phyloP scores from a whole-genome alignment of 2,888 invertebrate species.

The Eristalis tenax region DNA sequence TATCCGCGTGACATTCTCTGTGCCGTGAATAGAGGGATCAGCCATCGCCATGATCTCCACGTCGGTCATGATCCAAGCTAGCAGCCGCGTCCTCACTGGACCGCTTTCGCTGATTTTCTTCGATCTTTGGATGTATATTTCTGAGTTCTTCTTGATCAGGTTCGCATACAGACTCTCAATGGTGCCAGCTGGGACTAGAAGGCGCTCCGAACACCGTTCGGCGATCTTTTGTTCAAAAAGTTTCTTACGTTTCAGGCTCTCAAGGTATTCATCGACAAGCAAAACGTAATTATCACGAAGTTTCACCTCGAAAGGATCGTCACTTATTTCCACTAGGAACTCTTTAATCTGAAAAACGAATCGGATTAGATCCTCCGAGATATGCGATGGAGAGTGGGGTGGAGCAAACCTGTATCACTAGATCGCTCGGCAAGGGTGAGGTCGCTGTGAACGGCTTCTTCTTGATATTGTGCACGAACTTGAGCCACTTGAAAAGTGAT shows the following conservation, averaged over 20 bases:
- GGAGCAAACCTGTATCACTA: slow-evolving; percentile 89
- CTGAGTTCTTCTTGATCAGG: slow-evolving; percentile 93
- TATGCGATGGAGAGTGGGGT: not conserved
- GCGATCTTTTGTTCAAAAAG: slow-evolving; percentile 94
- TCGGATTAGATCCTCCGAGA: not conserved
- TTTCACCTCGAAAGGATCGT: slow-evolving; percentile 99
- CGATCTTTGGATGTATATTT: slow-evolving; percentile 96
- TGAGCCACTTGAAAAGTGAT: slow-evolving; percentile 97
- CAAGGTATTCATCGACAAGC: slow-evolving; percentile 96
- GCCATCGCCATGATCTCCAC: slow-evolving; percentile 87
- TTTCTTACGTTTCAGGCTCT: slow-evolving; percentile 93
- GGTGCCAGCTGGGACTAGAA: slow-evolving; percentile 90
- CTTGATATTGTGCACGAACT: slow-evolving; percentile 88
- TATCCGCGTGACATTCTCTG: slow-evolving; percentile 86
- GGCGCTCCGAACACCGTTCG: slow-evolving; percentile 90
- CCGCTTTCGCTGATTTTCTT: slow-evolving; percentile 84
- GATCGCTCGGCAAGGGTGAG: slow-evolving; percentile 91
- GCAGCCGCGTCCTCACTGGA: slow-evolving; percentile 88
- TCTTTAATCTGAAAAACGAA: slow-evolving; percentile 86
- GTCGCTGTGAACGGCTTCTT: slow-evolving; percentile 87
- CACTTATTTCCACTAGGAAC: slow-evolving; percentile 94
- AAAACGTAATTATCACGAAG: slow-evolving; percentile 97
- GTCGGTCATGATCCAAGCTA: slow-evolving; percentile 92
- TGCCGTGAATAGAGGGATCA: slow-evolving; percentile 93
- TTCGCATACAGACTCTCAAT: slow-evolving; percentile 94